Percentiles rank a stretch among this genome's conserved stretches.
Evolutionary conservation across 2,113 vertebrate genomes (phyloP).

Genomic region (Nycticryphes semicollaris): DNA sequence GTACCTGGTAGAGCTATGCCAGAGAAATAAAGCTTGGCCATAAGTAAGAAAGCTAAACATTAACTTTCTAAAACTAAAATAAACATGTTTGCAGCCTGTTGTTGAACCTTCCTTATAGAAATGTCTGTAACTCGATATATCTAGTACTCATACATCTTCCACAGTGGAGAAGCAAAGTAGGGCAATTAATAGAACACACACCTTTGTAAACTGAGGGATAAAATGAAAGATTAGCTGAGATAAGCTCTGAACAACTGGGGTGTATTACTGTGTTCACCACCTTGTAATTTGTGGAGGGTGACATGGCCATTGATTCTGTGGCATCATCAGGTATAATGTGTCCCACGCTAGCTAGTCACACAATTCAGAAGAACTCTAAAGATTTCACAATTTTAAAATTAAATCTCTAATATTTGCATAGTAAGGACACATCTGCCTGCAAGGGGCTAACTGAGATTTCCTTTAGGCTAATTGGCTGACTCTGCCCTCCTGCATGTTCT

Average conservation of each 20-base stretch:
- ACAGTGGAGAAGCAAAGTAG: not conserved
- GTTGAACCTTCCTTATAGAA: not conserved
- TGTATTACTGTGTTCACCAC: not conserved
- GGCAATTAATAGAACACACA: not conserved
- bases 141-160: not conserved
- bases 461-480: not conserved
- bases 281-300: not conserved
- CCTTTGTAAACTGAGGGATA: not conserved
- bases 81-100: not conserved
- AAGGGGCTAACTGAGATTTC: not conserved
- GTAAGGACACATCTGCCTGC: not conserved
- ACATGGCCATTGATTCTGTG: not conserved
- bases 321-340: not conserved
- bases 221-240: not conserved
- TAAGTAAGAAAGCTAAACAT: not conserved
- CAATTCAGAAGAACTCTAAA: not conserved
- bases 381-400: not conserved
- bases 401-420: not conserved
- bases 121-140: not conserved
- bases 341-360: not conserved
- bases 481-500: not conserved
- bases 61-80: not conserved
- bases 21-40: not conserved
- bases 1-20: not conserved
- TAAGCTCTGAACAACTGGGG: not conserved